These are phyloP conservation scores for Lasiurus borealis DNA, from an alignment of 2,113 vertebrate genomes.

Conservation along the genomic window DNA sequence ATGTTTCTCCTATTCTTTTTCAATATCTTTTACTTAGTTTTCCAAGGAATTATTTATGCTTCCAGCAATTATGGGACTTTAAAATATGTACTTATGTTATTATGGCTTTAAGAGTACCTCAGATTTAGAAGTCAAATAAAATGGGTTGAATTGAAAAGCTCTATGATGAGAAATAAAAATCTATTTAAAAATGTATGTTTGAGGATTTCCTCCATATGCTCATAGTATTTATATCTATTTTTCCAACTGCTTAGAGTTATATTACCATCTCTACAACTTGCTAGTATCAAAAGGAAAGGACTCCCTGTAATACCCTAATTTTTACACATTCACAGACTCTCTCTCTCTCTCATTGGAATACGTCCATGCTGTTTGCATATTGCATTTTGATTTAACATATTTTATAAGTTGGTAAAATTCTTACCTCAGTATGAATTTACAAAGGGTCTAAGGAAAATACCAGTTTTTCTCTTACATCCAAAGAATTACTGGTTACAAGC, in stretches of 20 bases:
- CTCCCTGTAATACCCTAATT: background rate
- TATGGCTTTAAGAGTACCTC: background rate
- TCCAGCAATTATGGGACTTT: background rate
- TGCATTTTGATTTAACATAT: slow-evolving; percentile 18
- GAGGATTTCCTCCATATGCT: background rate
- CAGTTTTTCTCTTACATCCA: background rate
- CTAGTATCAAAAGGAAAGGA: background rate
- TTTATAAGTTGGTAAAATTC: slow-evolving; percentile 20
- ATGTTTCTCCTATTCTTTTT: slow-evolving; percentile 37
- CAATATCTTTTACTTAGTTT: slow-evolving; percentile 9
- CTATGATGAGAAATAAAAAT: slow-evolving; percentile 28
- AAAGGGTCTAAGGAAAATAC: background rate
- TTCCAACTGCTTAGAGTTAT: background rate
- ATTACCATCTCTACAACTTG: background rate
- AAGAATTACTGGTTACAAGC: background rate
- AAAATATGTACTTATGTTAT: slow-evolving; percentile 6
- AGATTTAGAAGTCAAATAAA: slow-evolving; percentile 45
- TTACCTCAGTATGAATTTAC: background rate
- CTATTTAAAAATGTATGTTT: background rate
- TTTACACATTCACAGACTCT: background rate
- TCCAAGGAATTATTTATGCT: background rate
- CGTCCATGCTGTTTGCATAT: background rate
- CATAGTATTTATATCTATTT: background rate
- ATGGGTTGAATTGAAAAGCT: slow-evolving; percentile 29
- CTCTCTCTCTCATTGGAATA: background rate